Evolutionary conservation across 1,140 invertebrate genomes (phyloP).

Genomic region (Trichogramma pretiosum): DNA sequence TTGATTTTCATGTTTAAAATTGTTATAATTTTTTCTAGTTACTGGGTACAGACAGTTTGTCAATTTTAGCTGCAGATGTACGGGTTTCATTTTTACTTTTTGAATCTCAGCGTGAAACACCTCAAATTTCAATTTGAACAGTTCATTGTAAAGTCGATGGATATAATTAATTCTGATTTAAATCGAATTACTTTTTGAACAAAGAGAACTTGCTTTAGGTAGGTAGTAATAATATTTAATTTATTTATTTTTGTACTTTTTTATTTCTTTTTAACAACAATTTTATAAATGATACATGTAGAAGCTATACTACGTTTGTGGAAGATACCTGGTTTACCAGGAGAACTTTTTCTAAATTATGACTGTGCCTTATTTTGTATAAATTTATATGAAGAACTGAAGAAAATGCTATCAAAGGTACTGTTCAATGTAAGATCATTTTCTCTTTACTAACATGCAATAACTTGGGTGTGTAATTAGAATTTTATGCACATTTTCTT

Average conservation of each 20-base stretch:
- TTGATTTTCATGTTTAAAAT: conserved; percentile 3
- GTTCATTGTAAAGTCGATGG: conserved; percentile 78
- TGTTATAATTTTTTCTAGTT: conserved; percentile 51
- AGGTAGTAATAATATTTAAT: conserved; percentile 29
- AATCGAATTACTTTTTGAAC: conserved; percentile 80
- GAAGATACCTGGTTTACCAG: conserved; percentile 79
- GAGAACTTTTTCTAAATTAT: conserved; percentile 96
- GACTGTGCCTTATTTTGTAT: conserved; percentile 96
- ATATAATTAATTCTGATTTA: conserved; percentile 81
- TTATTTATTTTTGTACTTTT: conserved; percentile 8
- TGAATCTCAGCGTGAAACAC: conserved; percentile 80
- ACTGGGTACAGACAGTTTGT: conserved; percentile 73
- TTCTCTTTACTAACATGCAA: too few species aligned
- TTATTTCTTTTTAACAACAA: conserved; percentile 5
- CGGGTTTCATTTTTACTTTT: conserved; percentile 90
- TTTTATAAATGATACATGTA: conserved; percentile 24
- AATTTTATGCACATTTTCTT: conserved; percentile 11
- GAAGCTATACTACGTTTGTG: conserved; percentile 81
- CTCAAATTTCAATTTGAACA: conserved; percentile 93
- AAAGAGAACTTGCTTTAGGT: conserved; percentile 87
- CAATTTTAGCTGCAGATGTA: conserved; percentile 80
- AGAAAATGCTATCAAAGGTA: conserved; percentile 86
- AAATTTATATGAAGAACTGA: conserved; percentile 94
- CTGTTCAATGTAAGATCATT: conserved; percentile 17
- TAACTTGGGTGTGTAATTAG: conserved; percentile 1